A percentile compares a stretch with the other conserved stretches of the same genome.
These are phyloP conservation scores for Drosophila malerkotliana DNA, from an alignment of 1,140 invertebrate species.

Conservation along the genomic window DNA sequence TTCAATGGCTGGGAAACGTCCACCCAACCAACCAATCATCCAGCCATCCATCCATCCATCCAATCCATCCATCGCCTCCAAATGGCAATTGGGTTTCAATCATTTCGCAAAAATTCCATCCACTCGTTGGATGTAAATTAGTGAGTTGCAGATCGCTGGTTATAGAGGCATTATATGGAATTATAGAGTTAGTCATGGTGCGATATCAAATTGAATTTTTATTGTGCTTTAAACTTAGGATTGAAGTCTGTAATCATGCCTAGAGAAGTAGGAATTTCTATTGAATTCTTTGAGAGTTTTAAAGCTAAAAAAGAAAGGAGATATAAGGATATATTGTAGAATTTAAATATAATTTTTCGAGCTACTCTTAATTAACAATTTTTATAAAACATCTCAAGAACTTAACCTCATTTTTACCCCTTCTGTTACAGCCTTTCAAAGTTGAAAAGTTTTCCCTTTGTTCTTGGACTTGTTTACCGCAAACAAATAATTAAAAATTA, in stretches of 20 bases:
- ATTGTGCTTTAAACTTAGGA: background rate
- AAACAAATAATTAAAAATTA: background rate
- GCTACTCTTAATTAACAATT: too few species aligned
- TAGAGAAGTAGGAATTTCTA: too few species aligned
- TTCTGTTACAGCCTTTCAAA: background rate
- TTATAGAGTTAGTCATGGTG: slow-evolving; percentile 2
- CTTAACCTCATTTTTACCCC: too few species aligned
- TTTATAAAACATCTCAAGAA: background rate
- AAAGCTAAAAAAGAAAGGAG: too few species aligned
- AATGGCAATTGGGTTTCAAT: slow-evolving; percentile 12
- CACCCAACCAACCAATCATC: slow-evolving; percentile 4
- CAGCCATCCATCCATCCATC: slow-evolving; percentile 4
- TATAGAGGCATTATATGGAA: background rate
- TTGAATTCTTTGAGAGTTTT: too few species aligned
- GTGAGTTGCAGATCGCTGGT: background rate
- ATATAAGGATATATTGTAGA: too few species aligned
- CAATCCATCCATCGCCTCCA: slow-evolving; percentile 4
- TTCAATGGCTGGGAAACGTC: slow-evolving; percentile 15
- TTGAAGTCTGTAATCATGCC: background rate
- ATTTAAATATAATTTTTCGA: too few species aligned
- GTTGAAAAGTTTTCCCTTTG: slow-evolving; percentile 10
- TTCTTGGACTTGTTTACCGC: slow-evolving; percentile 11
- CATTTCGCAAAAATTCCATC: slow-evolving; percentile 17
- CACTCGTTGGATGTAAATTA: slow-evolving; percentile 32
- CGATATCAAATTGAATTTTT: slow-evolving; percentile 12